Percentiles rank a stretch among this genome's conserved stretches.
Conservation (phyloP, 2,113 vertebrate genomes). For the Illadopsis cleaveri region DNA sequence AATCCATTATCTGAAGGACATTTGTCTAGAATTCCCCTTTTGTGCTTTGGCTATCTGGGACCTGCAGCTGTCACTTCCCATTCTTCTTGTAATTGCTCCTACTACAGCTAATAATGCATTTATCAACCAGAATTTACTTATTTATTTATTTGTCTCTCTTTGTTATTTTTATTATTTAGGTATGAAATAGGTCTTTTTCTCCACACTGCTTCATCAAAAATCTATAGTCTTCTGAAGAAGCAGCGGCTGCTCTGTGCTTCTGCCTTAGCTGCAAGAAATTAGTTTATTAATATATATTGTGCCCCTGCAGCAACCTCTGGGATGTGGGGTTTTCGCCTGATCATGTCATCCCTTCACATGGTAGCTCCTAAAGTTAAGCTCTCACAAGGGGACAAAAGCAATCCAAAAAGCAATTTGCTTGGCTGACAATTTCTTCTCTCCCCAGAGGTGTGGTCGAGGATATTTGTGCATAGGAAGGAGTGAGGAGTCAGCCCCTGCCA, state of each 20-base stretch:
- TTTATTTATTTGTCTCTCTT: slow-evolving; percentile 52
- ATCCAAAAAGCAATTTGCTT: slow-evolving; percentile 60
- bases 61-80: slow-evolving; percentile 68
- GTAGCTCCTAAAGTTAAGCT: slow-evolving; percentile 9
- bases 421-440: not conserved
- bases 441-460: not conserved
- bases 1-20: slow-evolving; percentile 59
- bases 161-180: slow-evolving; percentile 51
- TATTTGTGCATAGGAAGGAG: not conserved
- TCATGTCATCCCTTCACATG: not conserved
- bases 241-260: not conserved
- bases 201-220: not conserved
- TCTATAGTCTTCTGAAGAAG: not conserved
- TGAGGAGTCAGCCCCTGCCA: not conserved
- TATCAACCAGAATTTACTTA: slow-evolving; percentile 46
- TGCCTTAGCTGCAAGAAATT: not conserved
- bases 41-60: slow-evolving; percentile 67
- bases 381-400: slow-evolving; percentile 37
- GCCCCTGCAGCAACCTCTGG: not conserved
- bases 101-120: slow-evolving; percentile 64
- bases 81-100: slow-evolving; percentile 71
- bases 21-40: slow-evolving; percentile 63
- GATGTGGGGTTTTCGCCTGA: not conserved
- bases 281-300: slow-evolving; percentile 5
- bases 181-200: slow-evolving; percentile 1